Percentiles rank a stretch among this genome's conserved stretches.
Evolutionary conservation across 2,113 vertebrate genomes (phyloP).

Genomic region (Platichthys flesus): DNA sequence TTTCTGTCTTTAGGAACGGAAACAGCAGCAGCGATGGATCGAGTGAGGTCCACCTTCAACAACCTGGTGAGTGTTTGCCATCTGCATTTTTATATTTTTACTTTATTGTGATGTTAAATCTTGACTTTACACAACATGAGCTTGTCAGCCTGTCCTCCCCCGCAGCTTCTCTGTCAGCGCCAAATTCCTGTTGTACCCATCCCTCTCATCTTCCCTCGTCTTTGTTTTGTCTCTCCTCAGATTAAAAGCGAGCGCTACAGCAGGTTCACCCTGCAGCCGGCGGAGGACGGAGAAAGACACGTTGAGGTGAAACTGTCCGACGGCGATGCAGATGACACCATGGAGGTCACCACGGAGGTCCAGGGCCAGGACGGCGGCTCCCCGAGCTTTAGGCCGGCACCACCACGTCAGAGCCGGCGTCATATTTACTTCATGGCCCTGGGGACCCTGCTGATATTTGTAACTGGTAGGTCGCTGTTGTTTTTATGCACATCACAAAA

Average conservation of each 20-base stretch:
- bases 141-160: too few relatives aligned
- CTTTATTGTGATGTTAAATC: too few relatives aligned
- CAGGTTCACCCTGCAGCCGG: slow-evolving; percentile 88
- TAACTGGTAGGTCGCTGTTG: slow-evolving; percentile 80
- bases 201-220: not conserved
- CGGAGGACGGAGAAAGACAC: slow-evolving; percentile 83
- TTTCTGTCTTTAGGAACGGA: not conserved
- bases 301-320: slow-evolving; percentile 89
- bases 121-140: too few relatives aligned
- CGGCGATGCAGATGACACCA: slow-evolving; percentile 45
- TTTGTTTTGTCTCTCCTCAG: slow-evolving; percentile 61
- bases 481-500: too few relatives aligned
- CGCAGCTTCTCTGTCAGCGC: not conserved
- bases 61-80: slow-evolving; percentile 53
- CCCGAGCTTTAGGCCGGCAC: slow-evolving; percentile 43
- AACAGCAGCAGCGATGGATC: slow-evolving; percentile 50
- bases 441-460: slow-evolving; percentile 78
- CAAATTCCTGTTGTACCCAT: not conserved
- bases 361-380: slow-evolving; percentile 48
- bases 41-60: slow-evolving; percentile 46
- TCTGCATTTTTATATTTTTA: not conserved
- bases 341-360: slow-evolving; percentile 75
- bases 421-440: slow-evolving; percentile 65
- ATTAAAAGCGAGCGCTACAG: slow-evolving; percentile 87
- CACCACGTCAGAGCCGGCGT: slow-evolving; percentile 6